Evolutionary conservation across 2,113 vertebrate species (phyloP).

Genomic region (Garra rufa): DNA sequence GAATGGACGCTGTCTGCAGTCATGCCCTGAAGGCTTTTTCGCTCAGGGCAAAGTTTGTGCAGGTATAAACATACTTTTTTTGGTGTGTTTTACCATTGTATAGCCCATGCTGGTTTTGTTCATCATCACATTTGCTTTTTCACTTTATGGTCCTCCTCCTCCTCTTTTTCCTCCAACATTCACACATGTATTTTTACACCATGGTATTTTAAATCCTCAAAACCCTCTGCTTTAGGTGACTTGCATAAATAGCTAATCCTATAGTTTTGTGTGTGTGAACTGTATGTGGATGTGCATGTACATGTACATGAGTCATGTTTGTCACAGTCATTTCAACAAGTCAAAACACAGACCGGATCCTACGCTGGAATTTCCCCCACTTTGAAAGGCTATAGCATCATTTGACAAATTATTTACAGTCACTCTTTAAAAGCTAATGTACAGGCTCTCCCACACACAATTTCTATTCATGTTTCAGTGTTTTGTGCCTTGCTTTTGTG

Average conservation of each 20-base stretch:
- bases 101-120: background rate
- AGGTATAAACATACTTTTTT: conserved; percentile 69
- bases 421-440: background rate
- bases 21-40: conserved; percentile 78
- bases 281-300: conserved; percentile 21
- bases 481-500: conserved; percentile 3
- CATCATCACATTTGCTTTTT: background rate
- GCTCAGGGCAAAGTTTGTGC: conserved; percentile 71
- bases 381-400: conserved; percentile 23
- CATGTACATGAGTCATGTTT: conserved; percentile 8
- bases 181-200: background rate
- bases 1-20: conserved; percentile 77
- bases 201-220: conserved; percentile 40
- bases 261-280: conserved; percentile 12
- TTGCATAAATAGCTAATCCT: conserved; percentile 3
- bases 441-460: background rate
- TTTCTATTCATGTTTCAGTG: background rate
- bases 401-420: conserved; percentile 15
- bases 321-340: conserved; percentile 39
- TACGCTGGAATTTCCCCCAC: conserved; percentile 18
- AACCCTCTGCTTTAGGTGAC: conserved; percentile 25
- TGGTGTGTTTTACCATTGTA: background rate
- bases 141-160: background rate
- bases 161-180: background rate
- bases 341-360: conserved; percentile 29